Conservation (phyloP, 2,888 invertebrate species). For the Rhynchonema sp. region DNA sequence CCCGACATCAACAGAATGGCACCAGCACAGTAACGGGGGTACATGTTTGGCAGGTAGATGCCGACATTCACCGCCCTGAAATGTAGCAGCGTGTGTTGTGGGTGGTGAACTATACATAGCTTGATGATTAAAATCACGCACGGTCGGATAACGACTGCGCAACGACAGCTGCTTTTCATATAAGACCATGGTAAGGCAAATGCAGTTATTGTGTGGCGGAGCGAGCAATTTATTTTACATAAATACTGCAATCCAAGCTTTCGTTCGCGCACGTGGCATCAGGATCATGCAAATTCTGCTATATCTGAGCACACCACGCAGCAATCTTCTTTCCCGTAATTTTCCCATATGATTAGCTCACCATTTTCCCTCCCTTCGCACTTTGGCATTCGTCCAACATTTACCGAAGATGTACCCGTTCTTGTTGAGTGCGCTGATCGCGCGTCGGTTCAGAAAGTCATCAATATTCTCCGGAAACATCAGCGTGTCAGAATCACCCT, state of each 20-base stretch:
- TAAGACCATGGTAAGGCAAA: too few species aligned
- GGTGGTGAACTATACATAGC: too few species aligned
- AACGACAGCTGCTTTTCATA: too few species aligned
- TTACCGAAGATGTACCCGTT: background rate
- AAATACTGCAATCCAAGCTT: too few species aligned
- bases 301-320: too few species aligned
- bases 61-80: background rate
- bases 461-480: background rate
- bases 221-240: too few species aligned
- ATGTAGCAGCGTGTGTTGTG: too few species aligned
- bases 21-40: background rate
- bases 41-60: background rate
- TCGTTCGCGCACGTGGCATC: too few species aligned
- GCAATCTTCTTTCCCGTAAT: background rate
- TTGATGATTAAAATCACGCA: too few species aligned
- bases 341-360: background rate
- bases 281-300: too few species aligned
- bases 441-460: background rate
- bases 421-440: background rate
- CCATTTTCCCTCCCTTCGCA: background rate
- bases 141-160: too few species aligned
- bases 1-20: background rate
- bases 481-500: background rate
- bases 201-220: too few species aligned
- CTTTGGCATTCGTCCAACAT: background rate